Percentiles rank a stretch among this genome's conserved stretches.
Evolutionary conservation across 2,113 vertebrate species (phyloP).

Genomic region (Cinclus cinclus): DNA sequence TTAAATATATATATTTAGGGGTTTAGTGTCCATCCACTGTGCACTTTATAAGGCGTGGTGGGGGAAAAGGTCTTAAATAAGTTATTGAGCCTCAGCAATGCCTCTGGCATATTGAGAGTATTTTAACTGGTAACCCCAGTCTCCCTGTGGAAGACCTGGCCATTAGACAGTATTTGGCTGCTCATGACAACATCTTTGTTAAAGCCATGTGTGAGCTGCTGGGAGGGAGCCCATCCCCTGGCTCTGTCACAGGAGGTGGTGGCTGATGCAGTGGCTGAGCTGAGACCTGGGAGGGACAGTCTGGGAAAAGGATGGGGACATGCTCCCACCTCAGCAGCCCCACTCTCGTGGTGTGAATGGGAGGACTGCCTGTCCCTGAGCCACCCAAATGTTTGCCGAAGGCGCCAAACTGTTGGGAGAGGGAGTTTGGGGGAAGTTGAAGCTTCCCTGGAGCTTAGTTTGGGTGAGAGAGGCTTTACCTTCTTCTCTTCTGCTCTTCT

Average conservation of each 20-base stretch:
- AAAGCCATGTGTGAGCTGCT: background rate
- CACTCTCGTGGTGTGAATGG: rapidly evolving
- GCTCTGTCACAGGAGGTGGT: background rate
- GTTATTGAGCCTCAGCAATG: background rate
- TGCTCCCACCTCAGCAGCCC: background rate
- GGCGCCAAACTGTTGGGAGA: background rate
- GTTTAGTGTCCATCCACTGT: background rate
- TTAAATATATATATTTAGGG: background rate
- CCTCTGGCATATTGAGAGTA: background rate
- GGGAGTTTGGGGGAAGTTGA: background rate
- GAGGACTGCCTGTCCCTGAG: background rate
- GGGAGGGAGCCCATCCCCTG: background rate
- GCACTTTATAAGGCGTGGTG: background rate
- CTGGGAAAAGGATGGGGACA: background rate
- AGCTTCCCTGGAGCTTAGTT: background rate
- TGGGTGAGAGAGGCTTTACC: rapidly evolving
- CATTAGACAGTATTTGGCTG: background rate
- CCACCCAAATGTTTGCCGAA: background rate
- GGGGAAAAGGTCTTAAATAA: background rate
- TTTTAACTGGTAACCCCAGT: background rate
- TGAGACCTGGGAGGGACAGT: background rate
- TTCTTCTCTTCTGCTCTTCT: background rate
- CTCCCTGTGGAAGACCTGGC: background rate
- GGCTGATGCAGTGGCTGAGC: background rate
- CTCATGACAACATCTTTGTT: background rate